Percentiles rank a stretch among this genome's conserved stretches.
These are phyloP conservation scores for Ctenosaura bakeri DNA, from an alignment of 2,797 vertebrate genomes.

Conservation along the genomic window DNA sequence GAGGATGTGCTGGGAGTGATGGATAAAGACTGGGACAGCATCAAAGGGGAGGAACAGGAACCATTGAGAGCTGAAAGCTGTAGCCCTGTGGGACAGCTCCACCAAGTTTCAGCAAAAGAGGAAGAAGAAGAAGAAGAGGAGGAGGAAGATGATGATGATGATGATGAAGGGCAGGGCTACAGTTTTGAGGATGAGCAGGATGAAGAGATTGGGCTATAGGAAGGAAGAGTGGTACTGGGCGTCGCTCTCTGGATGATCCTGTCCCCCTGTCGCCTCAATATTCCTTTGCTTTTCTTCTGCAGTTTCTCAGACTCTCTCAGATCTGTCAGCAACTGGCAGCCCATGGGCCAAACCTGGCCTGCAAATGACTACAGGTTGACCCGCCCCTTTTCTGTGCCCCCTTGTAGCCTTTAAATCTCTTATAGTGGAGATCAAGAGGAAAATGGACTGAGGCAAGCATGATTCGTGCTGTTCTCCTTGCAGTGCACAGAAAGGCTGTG, in stretches of 20 bases:
- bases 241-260: background rate
- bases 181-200: slow-evolving; percentile 64
- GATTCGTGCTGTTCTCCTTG: background rate
- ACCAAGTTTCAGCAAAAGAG: slow-evolving; percentile 40
- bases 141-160: slow-evolving; percentile 53
- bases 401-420: background rate
- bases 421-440: background rate
- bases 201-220: slow-evolving; percentile 87
- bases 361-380: background rate
- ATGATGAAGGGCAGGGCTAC: slow-evolving; percentile 58
- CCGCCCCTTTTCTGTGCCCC: background rate
- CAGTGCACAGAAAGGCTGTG: background rate
- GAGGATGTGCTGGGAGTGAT: slow-evolving; percentile 93
- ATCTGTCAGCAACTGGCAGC: background rate
- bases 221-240: background rate
- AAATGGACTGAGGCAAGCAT: background rate
- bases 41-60: slow-evolving; percentile 14
- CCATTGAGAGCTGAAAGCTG: slow-evolving; percentile 17
- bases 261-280: background rate
- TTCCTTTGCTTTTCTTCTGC: background rate
- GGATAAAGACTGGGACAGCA: slow-evolving; percentile 78
- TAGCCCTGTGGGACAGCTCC: background rate
- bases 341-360: background rate
- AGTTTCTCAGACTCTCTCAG: background rate
- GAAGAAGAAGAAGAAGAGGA: slow-evolving; percentile 46